Evolutionary conservation across 2,888 invertebrate genomes (phyloP).

Genomic region (Agapostemon virescens): DNA sequence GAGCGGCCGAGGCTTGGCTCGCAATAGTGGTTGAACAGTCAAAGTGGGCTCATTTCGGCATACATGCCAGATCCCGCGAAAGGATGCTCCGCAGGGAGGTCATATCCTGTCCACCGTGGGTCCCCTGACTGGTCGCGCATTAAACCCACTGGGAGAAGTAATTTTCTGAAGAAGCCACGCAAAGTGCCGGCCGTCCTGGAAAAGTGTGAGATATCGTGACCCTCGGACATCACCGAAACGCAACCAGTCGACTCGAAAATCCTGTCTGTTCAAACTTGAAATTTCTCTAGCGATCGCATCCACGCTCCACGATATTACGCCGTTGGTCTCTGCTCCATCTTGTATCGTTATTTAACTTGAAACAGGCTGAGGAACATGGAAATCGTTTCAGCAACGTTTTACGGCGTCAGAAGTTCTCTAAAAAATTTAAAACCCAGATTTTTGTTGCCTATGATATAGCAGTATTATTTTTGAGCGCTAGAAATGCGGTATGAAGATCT

Average conservation of each 20-base stretch:
- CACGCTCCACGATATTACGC: background rate
- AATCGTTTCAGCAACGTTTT: too few relatives aligned
- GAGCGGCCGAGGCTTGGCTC: slow-evolving; percentile 75
- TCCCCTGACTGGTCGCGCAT: slow-evolving; percentile 68
- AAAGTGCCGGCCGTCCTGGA: slow-evolving; percentile 64
- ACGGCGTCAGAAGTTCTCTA: too few relatives aligned
- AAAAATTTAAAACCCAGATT: too few relatives aligned
- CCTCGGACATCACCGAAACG: background rate
- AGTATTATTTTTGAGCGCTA: too few relatives aligned
- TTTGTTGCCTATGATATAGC: too few relatives aligned
- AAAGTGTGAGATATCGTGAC: slow-evolving; percentile 44
- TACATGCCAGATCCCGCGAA: slow-evolving; percentile 66
- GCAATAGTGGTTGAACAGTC: slow-evolving; percentile 80
- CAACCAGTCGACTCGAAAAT: background rate
- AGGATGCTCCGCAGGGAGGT: slow-evolving; percentile 75
- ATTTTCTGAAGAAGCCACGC: slow-evolving; percentile 77
- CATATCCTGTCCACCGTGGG: slow-evolving; percentile 79
- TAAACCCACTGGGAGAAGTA: slow-evolving; percentile 70
- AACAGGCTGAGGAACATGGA: background rate
- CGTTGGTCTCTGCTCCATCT: background rate
- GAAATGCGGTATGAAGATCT: too few relatives aligned
- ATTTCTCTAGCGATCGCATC: background rate
- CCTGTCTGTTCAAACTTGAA: background rate
- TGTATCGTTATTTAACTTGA: background rate
- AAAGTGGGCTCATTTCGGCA: slow-evolving; percentile 80